A percentile compares a stretch with the other conserved stretches of the same genome.
Evolutionary conservation across 2,113 vertebrate species (phyloP).

Genomic region (Polypterus bichir): DNA sequence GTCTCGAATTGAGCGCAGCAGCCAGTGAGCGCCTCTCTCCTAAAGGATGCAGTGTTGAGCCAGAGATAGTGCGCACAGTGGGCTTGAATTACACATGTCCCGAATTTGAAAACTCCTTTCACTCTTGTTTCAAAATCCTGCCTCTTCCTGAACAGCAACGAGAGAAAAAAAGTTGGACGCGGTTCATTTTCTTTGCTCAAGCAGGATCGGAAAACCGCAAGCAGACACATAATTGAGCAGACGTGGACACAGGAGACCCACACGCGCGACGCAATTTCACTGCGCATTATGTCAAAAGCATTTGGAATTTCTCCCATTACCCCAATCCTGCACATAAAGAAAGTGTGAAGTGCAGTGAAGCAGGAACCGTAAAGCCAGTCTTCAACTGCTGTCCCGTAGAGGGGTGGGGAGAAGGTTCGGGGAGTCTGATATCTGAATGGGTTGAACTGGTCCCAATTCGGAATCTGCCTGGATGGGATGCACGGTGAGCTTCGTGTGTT

Average conservation of each 20-base stretch:
- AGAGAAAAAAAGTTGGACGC: not conserved
- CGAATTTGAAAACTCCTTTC: conserved; percentile 13
- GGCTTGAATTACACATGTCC: conserved; percentile 19
- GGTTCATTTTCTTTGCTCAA: too few species aligned
- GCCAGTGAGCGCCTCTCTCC: not conserved
- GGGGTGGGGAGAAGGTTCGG: conserved; percentile 1
- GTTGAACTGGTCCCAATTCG: conserved; percentile 20
- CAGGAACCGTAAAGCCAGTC: conserved; percentile 1
- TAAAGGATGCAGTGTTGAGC: conserved; percentile 9
- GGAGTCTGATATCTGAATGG: conserved; percentile 35
- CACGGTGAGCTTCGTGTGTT: conserved; percentile 67
- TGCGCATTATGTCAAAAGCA: too few species aligned
- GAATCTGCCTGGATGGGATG: conserved; percentile 62
- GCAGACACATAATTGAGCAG: too few species aligned
- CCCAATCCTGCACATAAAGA: not conserved
- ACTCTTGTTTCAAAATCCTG: conserved; percentile 15
- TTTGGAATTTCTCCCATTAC: too few species aligned
- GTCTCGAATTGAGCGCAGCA: too few species aligned
- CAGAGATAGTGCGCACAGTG: conserved; percentile 5
- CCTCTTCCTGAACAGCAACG: conserved; percentile 24
- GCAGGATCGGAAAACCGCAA: too few species aligned
- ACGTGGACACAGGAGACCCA: too few species aligned
- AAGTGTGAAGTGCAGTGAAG: conserved; percentile 14
- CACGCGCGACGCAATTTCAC: too few species aligned
- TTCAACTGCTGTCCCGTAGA: conserved; percentile 7